Conservation (phyloP, 2,888 invertebrate species). For the Lithophane socia region DNA sequence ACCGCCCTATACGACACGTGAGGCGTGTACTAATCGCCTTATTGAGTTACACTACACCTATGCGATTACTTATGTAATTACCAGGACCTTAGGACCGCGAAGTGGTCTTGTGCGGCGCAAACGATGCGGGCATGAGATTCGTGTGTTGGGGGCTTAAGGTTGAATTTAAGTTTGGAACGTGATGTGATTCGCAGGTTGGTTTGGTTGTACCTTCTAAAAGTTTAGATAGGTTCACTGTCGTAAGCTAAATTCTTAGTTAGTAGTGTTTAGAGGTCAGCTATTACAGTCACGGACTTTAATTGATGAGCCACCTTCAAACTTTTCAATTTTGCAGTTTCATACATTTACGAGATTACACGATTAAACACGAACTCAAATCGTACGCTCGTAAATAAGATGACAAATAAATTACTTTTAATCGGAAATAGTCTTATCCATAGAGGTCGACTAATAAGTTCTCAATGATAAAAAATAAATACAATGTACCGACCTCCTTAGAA, state of each 20-base stretch:
- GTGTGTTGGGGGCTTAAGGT: slow-evolving; percentile 30
- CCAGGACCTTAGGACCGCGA: slow-evolving; percentile 61
- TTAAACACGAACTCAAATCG: too few species aligned
- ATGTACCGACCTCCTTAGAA: too few species aligned
- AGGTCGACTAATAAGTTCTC: too few species aligned
- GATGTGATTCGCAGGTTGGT: slow-evolving; percentile 23
- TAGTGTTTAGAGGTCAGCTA: background rate
- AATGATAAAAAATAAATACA: too few species aligned
- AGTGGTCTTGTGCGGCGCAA: slow-evolving; percentile 49
- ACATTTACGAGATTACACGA: too few species aligned
- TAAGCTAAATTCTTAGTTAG: background rate
- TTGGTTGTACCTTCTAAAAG: background rate
- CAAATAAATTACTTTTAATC: too few species aligned
- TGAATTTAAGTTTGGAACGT: slow-evolving; percentile 52
- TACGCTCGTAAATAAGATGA: too few species aligned
- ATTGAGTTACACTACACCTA: slow-evolving; percentile 72
- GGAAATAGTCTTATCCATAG: too few species aligned
- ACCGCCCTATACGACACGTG: slow-evolving; percentile 68
- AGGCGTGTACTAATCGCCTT: slow-evolving; percentile 73
- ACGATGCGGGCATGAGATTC: slow-evolving; percentile 26
- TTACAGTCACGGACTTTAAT: background rate
- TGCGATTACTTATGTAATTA: slow-evolving; percentile 72
- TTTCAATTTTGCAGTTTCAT: too few species aligned
- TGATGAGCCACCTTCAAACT: too few species aligned
- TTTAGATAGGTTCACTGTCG: background rate